These are phyloP conservation scores for Anastatus disparis DNA, from an alignment of 1,140 invertebrate genomes.

Conservation along the genomic window DNA sequence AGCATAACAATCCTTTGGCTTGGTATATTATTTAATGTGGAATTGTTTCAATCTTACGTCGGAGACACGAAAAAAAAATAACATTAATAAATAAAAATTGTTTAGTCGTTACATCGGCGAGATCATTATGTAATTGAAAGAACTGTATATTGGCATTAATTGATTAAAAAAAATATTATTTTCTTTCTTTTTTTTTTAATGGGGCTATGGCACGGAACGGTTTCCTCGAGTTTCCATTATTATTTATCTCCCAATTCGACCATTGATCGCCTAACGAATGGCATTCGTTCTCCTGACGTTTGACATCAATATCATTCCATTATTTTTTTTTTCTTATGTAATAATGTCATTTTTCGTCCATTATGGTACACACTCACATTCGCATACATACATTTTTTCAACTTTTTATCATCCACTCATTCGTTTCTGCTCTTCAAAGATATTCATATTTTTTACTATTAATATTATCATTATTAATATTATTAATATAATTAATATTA, in stretches of 20 bases:
- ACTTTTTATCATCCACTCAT: conserved; percentile 1
- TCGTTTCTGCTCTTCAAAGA: conserved; percentile 12
- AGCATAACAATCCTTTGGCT: conserved; percentile 36
- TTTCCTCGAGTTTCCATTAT: background rate
- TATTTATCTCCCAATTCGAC: background rate
- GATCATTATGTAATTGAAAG: conserved; percentile 40
- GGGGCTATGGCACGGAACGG: conserved; percentile 32
- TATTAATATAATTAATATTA: conserved; percentile 12
- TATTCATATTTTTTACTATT: conserved; percentile 6
- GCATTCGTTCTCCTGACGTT: conserved; percentile 10
- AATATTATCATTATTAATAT: conserved; percentile 21
- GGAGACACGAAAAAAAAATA: conserved; percentile 39
- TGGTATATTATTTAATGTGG: conserved; percentile 39
- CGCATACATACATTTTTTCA: background rate
- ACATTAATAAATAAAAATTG: conserved; percentile 24
- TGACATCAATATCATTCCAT: conserved; percentile 14
- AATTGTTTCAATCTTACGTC: conserved; percentile 45
- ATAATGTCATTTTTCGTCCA: conserved; percentile 12
- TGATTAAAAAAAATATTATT: conserved; percentile 8
- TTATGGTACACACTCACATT: conserved; percentile 13
- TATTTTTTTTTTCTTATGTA: conserved; percentile 2
- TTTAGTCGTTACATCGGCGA: conserved; percentile 46
- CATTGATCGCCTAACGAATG: background rate
- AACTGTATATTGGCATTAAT: background rate
- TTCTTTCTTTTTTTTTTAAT: background rate